phyloP scores from a whole-genome alignment of 2,888 invertebrate species.

The Marronus borbonicus region DNA sequence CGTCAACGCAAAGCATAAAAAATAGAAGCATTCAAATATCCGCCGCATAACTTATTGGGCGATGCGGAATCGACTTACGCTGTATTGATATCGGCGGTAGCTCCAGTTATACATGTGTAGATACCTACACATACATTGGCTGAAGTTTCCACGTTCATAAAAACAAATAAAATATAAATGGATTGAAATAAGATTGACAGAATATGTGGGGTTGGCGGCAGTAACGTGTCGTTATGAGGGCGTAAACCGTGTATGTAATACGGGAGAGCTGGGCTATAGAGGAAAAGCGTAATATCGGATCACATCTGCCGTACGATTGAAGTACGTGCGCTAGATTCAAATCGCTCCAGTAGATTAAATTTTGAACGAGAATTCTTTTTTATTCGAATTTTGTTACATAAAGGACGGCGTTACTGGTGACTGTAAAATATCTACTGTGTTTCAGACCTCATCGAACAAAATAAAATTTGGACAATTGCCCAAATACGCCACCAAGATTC shows the following conservation, averaged over 20 bases:
- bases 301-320: conserved; percentile 66
- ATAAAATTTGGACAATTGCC: background rate
- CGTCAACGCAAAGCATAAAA: conserved; percentile 18
- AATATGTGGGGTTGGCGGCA: conserved; percentile 51
- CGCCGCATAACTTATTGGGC: background rate
- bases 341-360: conserved; percentile 65
- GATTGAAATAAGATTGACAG: conserved; percentile 57
- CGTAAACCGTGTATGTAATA: conserved; percentile 64
- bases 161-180: conserved; percentile 53
- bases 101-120: conserved; percentile 24
- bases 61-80: background rate
- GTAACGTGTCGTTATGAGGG: conserved; percentile 60
- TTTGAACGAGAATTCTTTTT: conserved; percentile 64
- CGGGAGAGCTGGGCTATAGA: conserved; percentile 52
- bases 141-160: conserved; percentile 42
- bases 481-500: too few relatives aligned
- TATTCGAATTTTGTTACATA: conserved; percentile 53
- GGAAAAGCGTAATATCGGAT: conserved; percentile 63
- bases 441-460: background rate
- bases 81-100: background rate
- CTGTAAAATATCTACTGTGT: background rate
- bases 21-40: conserved; percentile 33
- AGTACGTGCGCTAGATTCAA: conserved; percentile 67
- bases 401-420: background rate
- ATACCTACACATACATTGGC: background rate